A percentile compares a stretch with the other conserved stretches of the same genome.
Conservation (phyloP, 2,113 vertebrate species). For the Sylvia atricapilla region DNA sequence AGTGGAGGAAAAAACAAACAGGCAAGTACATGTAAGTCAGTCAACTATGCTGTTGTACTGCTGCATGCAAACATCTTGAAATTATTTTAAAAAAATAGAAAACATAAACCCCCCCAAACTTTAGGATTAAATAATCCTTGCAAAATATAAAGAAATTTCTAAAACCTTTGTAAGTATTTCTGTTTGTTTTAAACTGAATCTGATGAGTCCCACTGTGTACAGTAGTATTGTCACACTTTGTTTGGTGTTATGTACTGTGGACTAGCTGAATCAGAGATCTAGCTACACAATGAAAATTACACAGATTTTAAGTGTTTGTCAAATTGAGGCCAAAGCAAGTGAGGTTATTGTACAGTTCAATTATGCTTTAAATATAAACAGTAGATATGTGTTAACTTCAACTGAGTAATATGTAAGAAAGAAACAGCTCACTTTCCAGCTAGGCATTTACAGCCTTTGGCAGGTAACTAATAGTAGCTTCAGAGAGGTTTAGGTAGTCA, state of each 20-base stretch:
- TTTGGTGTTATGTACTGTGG: not conserved
- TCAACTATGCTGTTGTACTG: not conserved
- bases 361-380: not conserved
- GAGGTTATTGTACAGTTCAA: not conserved
- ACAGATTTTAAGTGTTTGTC: not conserved
- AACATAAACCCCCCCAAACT: not conserved
- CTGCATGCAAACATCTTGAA: not conserved
- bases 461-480: not conserved
- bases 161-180: not conserved
- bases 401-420: not conserved
- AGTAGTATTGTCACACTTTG: not conserved
- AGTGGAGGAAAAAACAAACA: not conserved
- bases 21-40: not conserved
- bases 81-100: not conserved
- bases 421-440: not conserved
- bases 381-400: not conserved
- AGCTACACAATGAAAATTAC: not conserved
- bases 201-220: not conserved
- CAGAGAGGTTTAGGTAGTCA: not conserved
- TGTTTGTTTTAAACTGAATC: not conserved
- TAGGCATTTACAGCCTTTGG: not conserved
- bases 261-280: not conserved
- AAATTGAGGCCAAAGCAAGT: not conserved
- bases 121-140: not conserved
- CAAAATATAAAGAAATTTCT: not conserved